A percentile compares a stretch with the other conserved stretches of the same genome.
Evolutionary conservation across 2,797 vertebrate genomes (phyloP).

Genomic region (Lepus oiostolus): DNA sequence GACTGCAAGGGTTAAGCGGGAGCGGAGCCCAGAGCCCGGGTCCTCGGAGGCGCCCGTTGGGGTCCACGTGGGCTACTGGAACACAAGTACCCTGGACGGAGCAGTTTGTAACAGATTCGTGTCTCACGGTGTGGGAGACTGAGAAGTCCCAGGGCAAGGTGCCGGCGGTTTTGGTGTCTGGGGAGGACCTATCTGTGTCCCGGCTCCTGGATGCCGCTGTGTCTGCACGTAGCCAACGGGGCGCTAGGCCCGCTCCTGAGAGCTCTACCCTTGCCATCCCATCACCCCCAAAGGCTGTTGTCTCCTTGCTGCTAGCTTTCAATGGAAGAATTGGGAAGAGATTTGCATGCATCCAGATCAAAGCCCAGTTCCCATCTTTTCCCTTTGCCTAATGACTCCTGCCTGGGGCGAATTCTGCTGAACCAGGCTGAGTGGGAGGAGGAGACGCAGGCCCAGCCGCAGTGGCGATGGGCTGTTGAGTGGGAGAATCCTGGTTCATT

Average conservation of each 20-base stretch:
- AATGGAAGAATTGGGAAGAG: neutral
- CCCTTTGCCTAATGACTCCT: neutral
- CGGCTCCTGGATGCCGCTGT: neutral
- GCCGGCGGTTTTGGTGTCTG: neutral
- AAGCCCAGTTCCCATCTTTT: accelerated
- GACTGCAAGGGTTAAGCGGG: neutral
- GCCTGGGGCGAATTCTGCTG: accelerated
- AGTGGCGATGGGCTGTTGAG: accelerated
- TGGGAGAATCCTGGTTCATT: neutral
- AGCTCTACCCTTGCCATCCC: neutral
- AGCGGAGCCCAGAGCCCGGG: neutral
- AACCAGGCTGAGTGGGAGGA: accelerated
- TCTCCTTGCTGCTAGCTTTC: neutral
- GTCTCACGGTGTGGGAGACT: neutral
- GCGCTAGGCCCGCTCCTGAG: no score
- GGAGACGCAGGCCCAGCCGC: accelerated
- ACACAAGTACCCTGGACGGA: neutral
- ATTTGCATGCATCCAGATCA: no score
- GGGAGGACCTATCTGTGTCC: neutral
- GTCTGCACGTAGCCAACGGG: neutral
- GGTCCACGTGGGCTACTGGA: neutral
- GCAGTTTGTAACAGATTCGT: neutral
- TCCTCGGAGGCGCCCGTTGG: neutral
- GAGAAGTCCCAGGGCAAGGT: neutral
- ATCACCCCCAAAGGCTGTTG: neutral